Evolutionary conservation across 2,888 invertebrate genomes (phyloP), one percentile per base, ranked within the genome.

Genomic region (Malthinus flaveolus): DNA sequence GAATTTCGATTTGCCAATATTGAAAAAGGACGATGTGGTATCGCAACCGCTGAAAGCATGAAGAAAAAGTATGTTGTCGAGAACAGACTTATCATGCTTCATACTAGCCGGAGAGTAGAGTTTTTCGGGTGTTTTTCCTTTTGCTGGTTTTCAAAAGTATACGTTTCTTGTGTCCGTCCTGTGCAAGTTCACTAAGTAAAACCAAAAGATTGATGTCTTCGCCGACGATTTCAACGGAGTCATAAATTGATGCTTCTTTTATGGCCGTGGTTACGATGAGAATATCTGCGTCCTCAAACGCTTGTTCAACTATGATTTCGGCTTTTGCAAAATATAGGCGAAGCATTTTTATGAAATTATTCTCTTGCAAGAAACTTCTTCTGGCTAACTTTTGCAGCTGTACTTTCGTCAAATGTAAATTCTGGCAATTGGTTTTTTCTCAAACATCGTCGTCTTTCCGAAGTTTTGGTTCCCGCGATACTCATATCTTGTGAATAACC

Each of bases 351-450:
- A 2, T 34, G 8, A 34, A n/a, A n/a, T 34, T 1, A 1, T 2
- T 34, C 5, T 10, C 5, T 70, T 5, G 65, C 50, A 4, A 70
- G 47, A 54, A 68, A 68, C 44, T 56, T 54, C 13, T 66, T 65
- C 50, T 70, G 68, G 1, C 56, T 49, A 37, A 63, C 56, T 13
- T 45, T 62, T 42, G 63, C 32, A 51, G 42, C 32, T 59, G 63
- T 68, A 1, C 42, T 35, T 45, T 68, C 63, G 9, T 60, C 51
- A 45, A 64, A 47, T 12, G 3, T 48, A 33, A 11, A 48, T 32
- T 32, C 11, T 32, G 7, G 32, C n/a, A 8, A 32, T 47, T 31
- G 32, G 31, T 47, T 1, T 12, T 32, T 47, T 47, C 32, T 32
- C 11, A 3, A 12, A 31, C 47, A 11, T 32, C 32, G 5, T 32